These are phyloP conservation scores for Caradrina clavipalpis DNA, from an alignment of 2,888 invertebrate genomes.

Conservation along the genomic window DNA sequence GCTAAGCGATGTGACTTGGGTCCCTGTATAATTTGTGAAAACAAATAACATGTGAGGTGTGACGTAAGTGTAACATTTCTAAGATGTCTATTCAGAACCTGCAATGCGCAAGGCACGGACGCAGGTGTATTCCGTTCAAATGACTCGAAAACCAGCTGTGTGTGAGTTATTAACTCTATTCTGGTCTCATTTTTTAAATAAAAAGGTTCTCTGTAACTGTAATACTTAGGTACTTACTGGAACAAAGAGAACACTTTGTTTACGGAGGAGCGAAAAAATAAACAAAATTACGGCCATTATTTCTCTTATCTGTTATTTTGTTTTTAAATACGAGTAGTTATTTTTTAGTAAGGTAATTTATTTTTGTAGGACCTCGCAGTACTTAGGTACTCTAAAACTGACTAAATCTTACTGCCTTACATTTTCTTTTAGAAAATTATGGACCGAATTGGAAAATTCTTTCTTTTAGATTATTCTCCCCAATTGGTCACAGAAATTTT, in stretches of 20 bases:
- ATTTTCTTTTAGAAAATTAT: too few species aligned
- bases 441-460: too few species aligned
- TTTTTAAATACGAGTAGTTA: background rate
- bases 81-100: conserved; percentile 1
- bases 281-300: background rate
- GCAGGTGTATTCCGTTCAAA: conserved; percentile 30
- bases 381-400: background rate
- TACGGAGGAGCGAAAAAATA: background rate
- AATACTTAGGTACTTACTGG: background rate
- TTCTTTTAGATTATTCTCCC: too few species aligned
- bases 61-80: background rate
- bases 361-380: background rate
- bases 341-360: background rate
- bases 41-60: background rate
- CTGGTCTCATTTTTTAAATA: conserved; percentile 6
- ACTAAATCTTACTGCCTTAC: background rate
- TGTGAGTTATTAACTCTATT: conserved; percentile 14
- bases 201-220: background rate
- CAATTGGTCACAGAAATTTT: too few species aligned
- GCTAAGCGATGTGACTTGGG: too few species aligned
- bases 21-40: background rate
- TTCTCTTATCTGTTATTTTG: background rate
- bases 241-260: background rate
- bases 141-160: background rate
- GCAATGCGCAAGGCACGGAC: conserved; percentile 36